Base-by-base conservation (phyloP, 1,140 invertebrate genomes). In the Drosophila arawakana region DNA sequence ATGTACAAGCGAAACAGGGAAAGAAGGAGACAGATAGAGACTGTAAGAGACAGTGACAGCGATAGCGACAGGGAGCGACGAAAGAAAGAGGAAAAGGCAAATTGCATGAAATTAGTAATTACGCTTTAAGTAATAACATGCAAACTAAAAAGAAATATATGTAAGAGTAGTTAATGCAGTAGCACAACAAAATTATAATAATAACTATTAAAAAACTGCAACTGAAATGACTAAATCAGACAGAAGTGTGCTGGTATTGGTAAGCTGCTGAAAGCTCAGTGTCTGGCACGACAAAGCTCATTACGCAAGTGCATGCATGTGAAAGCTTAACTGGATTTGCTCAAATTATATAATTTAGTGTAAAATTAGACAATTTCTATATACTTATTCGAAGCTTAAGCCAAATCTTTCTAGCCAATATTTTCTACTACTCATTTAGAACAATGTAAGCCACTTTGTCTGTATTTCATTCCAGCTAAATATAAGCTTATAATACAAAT, bases 91-190 rank as follows among this genome's bases (percentile, higher is more conserved):
- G 35, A 47, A 47, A n/a, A 50, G 10, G 34, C 47, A 84, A 80
- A 77, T 77, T 72, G 75, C 78, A 76, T 85, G 61, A 78, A 81
- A 85, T 85, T 83, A 83, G 62, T 83, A 83, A 83, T 83, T 83
- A 83, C 68, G 60, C 63, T 81, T 62, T 78, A 78, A 85, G 71
- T 85, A 62, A 84, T 78, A 58, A 41, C 62, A 65, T 49, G 67
- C 35, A 35, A 11, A 30, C 30, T 30, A 52, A 52, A 52, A 39
- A 61, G 15, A 81, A 70, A 70, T 66, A 74, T 67, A 67, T 73
- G 44, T 76, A 81, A 81, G 80, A 61, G 59, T 47, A 41, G 61
- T 49, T 52, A 21, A 70, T 41, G n/a, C 46, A 18, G 37, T 46
- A 30, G 25, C n/a, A 49, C 49, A 49, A 9, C 25, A 13, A 8